Conservation (phyloP, 2,797 vertebrate species). For the Halcyon badia region DNA sequence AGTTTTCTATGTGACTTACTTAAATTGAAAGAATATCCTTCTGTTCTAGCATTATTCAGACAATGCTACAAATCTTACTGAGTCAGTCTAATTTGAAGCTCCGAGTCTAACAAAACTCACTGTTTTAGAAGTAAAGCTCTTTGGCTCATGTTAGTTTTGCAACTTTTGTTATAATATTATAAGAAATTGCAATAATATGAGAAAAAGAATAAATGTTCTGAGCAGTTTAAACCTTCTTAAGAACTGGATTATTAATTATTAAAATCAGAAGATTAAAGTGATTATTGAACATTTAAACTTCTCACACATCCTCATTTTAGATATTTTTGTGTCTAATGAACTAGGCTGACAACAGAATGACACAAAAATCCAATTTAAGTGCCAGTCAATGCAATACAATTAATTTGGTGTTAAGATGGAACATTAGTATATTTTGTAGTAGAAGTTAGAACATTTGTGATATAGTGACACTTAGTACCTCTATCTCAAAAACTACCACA, state of each 20-base stretch:
- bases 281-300: neutral
- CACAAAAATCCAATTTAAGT: neutral
- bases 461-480: neutral
- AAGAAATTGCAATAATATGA: neutral
- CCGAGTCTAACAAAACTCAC: neutral
- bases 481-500: neutral
- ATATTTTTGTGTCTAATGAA: conserved; percentile 23
- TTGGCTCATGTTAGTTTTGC: neutral
- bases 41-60: neutral
- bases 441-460: neutral
- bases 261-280: conserved; percentile 34
- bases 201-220: conserved; percentile 2
- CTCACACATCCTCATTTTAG: conserved; percentile 40
- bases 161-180: neutral
- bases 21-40: neutral
- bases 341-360: neutral
- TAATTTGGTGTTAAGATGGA: conserved; percentile 41
- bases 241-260: conserved; percentile 6
- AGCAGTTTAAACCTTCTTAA: conserved; percentile 30
- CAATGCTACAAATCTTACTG: neutral
- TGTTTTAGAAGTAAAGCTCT: conserved; percentile 1
- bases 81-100: neutral
- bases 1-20: neutral
- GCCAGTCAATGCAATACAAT: conserved; percentile 40
- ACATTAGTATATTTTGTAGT: neutral